Evolutionary conservation across 2,888 invertebrate genomes (phyloP), one percentile per base, ranked within the genome.

Genomic region (Mesopsocus fuscifrons): DNA sequence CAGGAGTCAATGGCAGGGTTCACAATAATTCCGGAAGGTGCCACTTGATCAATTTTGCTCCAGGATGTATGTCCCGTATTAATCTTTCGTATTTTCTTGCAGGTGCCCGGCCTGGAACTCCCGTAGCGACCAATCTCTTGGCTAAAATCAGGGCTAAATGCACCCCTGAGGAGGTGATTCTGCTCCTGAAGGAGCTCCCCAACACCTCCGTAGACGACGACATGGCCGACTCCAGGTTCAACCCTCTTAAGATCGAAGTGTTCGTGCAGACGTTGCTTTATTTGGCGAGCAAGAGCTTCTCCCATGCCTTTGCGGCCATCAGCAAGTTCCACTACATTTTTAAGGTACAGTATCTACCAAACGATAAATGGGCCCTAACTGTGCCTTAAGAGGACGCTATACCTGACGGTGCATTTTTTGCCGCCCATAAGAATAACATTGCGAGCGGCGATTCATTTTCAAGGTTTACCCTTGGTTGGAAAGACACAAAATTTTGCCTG

Each of bases 281-380:
- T 59, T 67, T 95, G 45, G 97, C 94, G 26, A 84, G 85, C 41
- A 98, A 97, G 63, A 94, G 95, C 52, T 92, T 97, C 59, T 94
- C 94, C 46, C 98, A 98, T 58, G 89, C 92, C 52, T 95, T 97
- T 62, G 92, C 97, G 4, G 97, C 94, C n/a, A 84, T 98, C 49
- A 89, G 92, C 33, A 97, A 95, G 68, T 97, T 85, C 56, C 84
- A 85, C 61, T 76, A 81, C 57, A 88, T 88, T 2, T 85, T 88
- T 55, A 85, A 87, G 70, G 85, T 83, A 52, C n/a, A n/a, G n/a
- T n/a, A n/a, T n/a, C n/a, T n/a, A n/a, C n/a, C n/a, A n/a, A n/a
- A n/a, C n/a, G n/a, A n/a, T n/a, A n/a, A n/a, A n/a, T n/a, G n/a
- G n/a, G n/a, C n/a, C n/a, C n/a, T n/a, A n/a, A n/a, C n/a, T n/a